A percentile compares a stretch with the other conserved stretches of the same genome.
Evolutionary conservation across 2,113 vertebrate genomes (phyloP).

Genomic region (Thomomys bottae): DNA sequence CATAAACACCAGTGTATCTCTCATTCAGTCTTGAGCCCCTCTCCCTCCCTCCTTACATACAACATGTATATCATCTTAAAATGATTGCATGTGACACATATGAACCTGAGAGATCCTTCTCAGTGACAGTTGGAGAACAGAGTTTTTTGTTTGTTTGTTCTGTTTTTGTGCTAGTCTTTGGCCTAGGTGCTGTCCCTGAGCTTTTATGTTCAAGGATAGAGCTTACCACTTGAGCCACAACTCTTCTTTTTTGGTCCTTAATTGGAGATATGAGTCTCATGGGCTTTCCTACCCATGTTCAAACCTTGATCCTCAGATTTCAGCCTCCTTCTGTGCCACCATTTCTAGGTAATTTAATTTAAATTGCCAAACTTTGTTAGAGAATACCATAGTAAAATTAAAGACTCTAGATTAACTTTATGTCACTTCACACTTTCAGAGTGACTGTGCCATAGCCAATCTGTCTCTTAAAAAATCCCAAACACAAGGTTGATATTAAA

Average conservation of each 20-base stretch:
- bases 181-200: no score
- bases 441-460: background rate
- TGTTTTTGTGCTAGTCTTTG: no score
- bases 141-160: no score
- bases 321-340: background rate
- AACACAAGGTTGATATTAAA: constrained; percentile 17
- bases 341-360: background rate
- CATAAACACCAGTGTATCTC: background rate
- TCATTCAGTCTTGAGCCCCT: background rate
- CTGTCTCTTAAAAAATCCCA: background rate
- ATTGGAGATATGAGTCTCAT: no score
- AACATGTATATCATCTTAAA: background rate
- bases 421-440: constrained; percentile 19
- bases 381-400: background rate
- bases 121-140: background rate
- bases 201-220: no score
- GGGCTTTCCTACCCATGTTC: no score
- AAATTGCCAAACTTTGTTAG: background rate
- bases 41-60: background rate
- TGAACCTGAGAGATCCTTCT: background rate
- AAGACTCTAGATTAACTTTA: background rate
- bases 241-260: no score
- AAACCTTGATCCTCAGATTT: no score
- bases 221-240: no score
- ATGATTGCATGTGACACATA: background rate